Evolutionary conservation across 2,888 invertebrate species (phyloP).

Genomic region (Hirtodrosophila alboralis): DNA sequence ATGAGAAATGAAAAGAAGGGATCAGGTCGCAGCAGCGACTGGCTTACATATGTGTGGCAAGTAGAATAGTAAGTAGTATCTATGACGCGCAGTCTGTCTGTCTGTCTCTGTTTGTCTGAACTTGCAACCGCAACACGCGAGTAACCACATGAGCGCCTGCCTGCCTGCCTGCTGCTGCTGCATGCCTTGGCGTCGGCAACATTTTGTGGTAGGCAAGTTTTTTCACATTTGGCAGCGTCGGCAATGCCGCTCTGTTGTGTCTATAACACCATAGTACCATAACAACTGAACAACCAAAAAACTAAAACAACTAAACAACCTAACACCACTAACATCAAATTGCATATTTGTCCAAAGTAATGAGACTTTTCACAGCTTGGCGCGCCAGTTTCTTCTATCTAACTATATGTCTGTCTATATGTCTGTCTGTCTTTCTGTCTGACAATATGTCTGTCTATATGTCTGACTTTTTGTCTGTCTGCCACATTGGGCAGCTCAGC

Average conservation of each 20-base stretch:
- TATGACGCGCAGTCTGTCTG: constrained; percentile 43
- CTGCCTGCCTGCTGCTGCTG: neutral
- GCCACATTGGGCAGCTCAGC: constrained; percentile 52
- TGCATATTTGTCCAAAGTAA: constrained; percentile 81
- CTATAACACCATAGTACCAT: constrained; percentile 35
- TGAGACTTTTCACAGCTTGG: constrained; percentile 80
- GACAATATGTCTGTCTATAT: constrained; percentile 6
- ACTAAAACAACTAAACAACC: constrained; percentile 2
- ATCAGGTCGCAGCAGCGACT: constrained; percentile 64
- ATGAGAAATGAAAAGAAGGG: constrained; percentile 71
- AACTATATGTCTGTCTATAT: neutral
- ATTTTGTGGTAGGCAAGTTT: constrained; percentile 67
- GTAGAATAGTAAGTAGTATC: too few species aligned
- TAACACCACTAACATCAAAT: constrained; percentile 61
- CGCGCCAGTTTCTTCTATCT: constrained; percentile 52
- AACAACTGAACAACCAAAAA: constrained; percentile 12
- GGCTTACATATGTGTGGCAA: constrained; percentile 49
- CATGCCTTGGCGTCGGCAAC: constrained; percentile 14
- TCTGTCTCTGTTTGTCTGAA: constrained; percentile 51
- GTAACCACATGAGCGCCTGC: constrained; percentile 30
- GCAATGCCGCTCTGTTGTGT: constrained; percentile 20
- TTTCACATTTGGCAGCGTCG: constrained; percentile 65
- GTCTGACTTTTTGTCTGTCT: constrained; percentile 5
- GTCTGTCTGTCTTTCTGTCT: constrained; percentile 10
- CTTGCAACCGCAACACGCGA: constrained; percentile 77